Base-by-base conservation (phyloP, 2,797 vertebrate species). In the Anniella stebbinsi region DNA sequence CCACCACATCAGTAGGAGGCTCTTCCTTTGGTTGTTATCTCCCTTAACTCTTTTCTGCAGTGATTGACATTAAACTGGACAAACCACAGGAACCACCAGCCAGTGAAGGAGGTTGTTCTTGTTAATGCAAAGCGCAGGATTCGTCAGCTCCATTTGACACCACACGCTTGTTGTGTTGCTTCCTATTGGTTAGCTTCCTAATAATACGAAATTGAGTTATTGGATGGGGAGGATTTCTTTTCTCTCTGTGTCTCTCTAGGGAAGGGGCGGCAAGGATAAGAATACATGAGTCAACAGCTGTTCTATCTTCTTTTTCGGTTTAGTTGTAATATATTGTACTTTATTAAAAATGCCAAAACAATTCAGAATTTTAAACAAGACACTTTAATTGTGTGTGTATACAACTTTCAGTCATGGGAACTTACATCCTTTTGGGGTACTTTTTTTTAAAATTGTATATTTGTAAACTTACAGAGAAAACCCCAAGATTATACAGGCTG, bases 11-110 rank as follows among this genome's bases (percentile, higher is more conserved):
- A 51, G 7, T 13, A 69, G 1, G 54, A 70, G 17, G 33, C 2
- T 30, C 33, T 36, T 66, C 69, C 67, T 80, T 41, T 60, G 33
- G 3, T 73, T 72, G 0, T 36, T 4, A 2, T 78, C 66, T 96
- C 97, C 98, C 98, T 98, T 98, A 98, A 98, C 94, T 0, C 21
- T 48, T 0, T 36, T 57, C 38, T 89, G 7, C 97, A 98, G 98
- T 98, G 98, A 98, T 98, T 78, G 98, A 98, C 97, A 98, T 98
- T 97, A 98, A 98, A 96, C 92, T 98, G 97, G 98, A 98, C 97
- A 98, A 98, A 95, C 97, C 97, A 72, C 98, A 98, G 96, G 97
- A 98, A 96, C 97, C 98, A 41, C 97, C 91, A 30, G 97, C 97
- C 83, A 98, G 97, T 1, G 98, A 99, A 95, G 98, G 98, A 0